Conservation (phyloP, 92 coral and sea anemone genomes). For the Parazoanthus swiftii region DNA sequence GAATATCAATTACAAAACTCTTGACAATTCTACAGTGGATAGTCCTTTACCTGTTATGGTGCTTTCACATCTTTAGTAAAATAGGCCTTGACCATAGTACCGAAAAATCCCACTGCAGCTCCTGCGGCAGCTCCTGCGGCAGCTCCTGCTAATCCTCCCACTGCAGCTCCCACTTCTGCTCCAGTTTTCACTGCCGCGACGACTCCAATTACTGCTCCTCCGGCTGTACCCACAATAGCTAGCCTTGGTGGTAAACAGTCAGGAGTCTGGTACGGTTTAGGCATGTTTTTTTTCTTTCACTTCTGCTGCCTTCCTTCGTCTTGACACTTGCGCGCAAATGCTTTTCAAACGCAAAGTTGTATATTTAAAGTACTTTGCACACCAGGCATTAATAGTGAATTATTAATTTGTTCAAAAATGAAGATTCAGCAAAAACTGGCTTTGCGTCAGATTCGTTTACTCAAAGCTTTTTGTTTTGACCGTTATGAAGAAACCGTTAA, state of each 20-base stretch:
- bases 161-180: neutral
- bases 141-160: neutral
- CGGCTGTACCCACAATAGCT: neutral
- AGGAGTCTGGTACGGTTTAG: neutral
- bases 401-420: neutral
- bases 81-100: neutral
- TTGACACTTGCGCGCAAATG: neutral
- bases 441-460: neutral
- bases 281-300: neutral
- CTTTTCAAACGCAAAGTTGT: neutral
- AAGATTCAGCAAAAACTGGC: neutral
- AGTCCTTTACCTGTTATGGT: neutral
- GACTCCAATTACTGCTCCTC: neutral
- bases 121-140: neutral
- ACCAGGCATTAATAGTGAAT: neutral
- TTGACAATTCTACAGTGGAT: no score
- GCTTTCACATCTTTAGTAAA: neutral
- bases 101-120: neutral
- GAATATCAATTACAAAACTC: no score
- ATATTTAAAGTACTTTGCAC: neutral
- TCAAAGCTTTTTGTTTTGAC: no score
- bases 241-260: neutral
- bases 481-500: no score
- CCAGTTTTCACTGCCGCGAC: neutral
- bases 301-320: neutral